Conservation (phyloP, 2,888 invertebrate genomes). For the Sabellastarte sp. region DNA sequence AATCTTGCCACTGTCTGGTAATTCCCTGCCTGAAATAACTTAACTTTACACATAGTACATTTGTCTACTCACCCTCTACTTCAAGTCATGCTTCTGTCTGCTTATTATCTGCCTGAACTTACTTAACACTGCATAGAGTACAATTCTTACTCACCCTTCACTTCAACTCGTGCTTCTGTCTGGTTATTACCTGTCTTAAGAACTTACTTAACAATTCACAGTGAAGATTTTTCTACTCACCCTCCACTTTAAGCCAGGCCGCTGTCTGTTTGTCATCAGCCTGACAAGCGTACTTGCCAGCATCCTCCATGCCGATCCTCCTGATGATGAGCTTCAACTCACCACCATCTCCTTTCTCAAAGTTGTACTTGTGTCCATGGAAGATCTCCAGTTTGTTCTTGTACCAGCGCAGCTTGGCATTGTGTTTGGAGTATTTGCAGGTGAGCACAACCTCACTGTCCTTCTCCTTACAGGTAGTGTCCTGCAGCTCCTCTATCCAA, state of each 20-base stretch:
- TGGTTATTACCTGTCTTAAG: too few relatives aligned
- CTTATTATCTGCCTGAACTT: too few relatives aligned
- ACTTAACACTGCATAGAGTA: too few relatives aligned
- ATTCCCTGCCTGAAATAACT: too few relatives aligned
- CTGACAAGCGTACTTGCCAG: conserved; percentile 94
- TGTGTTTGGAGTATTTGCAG: conserved; percentile 94
- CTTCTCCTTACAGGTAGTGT: conserved; percentile 94
- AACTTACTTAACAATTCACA: too few relatives aligned
- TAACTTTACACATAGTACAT: too few relatives aligned
- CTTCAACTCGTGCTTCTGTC: too few relatives aligned
- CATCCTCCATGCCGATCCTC: conserved; percentile 92
- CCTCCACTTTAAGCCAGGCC: conserved; percentile 90
- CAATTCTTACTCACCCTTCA: too few relatives aligned
- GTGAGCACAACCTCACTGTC: conserved; percentile 93
- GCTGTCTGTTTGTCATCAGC: conserved; percentile 85
- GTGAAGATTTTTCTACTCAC: too few relatives aligned
- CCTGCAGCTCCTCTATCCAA: conserved; percentile 91
- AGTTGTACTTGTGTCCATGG: conserved; percentile 93
- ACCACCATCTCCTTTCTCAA: conserved; percentile 80
- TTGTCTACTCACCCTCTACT: too few relatives aligned
- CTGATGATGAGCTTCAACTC: conserved; percentile 74
- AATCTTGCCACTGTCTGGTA: too few relatives aligned
- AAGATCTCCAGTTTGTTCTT: conserved; percentile 81
- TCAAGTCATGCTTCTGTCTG: too few relatives aligned
- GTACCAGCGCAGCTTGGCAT: conserved; percentile 64